Evolutionary conservation across 2,888 invertebrate genomes (phyloP).

Genomic region (Creontiades dilutus): DNA sequence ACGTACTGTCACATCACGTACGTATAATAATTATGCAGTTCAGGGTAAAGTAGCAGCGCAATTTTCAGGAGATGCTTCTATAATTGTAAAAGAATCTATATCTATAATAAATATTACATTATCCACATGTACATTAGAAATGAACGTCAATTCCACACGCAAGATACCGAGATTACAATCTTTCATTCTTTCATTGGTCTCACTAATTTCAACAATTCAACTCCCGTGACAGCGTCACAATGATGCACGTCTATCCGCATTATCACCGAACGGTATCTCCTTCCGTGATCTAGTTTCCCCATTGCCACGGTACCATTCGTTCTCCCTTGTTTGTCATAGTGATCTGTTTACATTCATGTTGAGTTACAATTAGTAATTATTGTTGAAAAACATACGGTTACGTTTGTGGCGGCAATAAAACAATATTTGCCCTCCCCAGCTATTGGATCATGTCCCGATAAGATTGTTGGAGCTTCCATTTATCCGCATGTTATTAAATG

Average conservation of each 20-base stretch:
- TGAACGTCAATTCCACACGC: too few relatives aligned
- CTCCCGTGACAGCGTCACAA: neutral
- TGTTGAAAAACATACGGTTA: neutral
- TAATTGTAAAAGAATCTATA: too few relatives aligned
- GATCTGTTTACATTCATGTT: constrained; percentile 30
- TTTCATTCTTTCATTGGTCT: too few relatives aligned
- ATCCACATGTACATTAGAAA: too few relatives aligned
- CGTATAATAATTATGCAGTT: too few relatives aligned
- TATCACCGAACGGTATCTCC: neutral
- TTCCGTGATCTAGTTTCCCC: neutral
- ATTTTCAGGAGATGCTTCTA: too few relatives aligned
- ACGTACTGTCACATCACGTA: too few relatives aligned
- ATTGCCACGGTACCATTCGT: neutral
- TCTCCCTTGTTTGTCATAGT: constrained; percentile 28
- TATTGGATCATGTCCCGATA: constrained; percentile 20
- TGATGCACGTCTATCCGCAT: neutral
- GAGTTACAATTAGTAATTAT: neutral
- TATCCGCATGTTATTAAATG: neutral
- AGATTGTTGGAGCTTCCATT: constrained; percentile 5
- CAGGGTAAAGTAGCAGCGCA: too few relatives aligned
- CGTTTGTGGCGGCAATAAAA: neutral
- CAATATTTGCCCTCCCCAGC: neutral
- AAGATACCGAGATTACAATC: too few relatives aligned
- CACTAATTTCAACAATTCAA: too few relatives aligned
- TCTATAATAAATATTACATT: too few relatives aligned